Base-by-base conservation (phyloP, 2,888 invertebrate species). In the Enoplolaimus lenunculus region DNA sequence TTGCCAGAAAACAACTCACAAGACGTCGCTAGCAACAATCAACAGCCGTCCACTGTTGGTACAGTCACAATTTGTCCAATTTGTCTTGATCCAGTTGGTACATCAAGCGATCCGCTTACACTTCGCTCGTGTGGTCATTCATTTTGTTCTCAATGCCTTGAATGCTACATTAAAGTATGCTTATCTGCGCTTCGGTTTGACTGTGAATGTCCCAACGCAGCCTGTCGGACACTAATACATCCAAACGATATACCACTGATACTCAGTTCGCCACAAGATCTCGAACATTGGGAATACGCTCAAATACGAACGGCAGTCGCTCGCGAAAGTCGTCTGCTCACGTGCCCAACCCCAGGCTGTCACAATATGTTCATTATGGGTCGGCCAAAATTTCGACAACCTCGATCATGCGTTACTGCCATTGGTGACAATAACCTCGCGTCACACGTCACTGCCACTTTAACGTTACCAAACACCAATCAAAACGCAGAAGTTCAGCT, bases 21-120 rank as follows among this genome's bases (percentile, higher is more conserved):
- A n/a, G n/a, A n/a, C n/a, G n/a, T n/a, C n/a, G n/a, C n/a, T n/a
- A n/a, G n/a, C n/a, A n/a, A n/a, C n/a, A n/a, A n/a, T n/a, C n/a
- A n/a, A n/a, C n/a, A n/a, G n/a, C n/a, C n/a, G n/a, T n/a, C n/a
- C n/a, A n/a, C n/a, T n/a, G n/a, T n/a, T n/a, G n/a, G n/a, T n/a
- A n/a, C n/a, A n/a, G n/a, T n/a, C n/a, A n/a, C n/a, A 45, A 45
- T 45, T 45, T 45, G 45, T 45, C 45, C 45, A 45, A 45, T 45
- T 13, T 45, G 45, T 45, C 45, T 45, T 21, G 45, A 45, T 45
- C 45, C 45, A 45, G 45, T 45, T 45, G 45, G 45, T 13, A 45
- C 45, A 21, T 13, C 21, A 21, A 45, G 45, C 21, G 45, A 13
- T 45, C 45, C 45, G 45, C 21, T 45, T 13, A 45, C 45, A 45